These are phyloP conservation scores for Zingel zingel DNA, from an alignment of 2,113 vertebrate genomes.

Conservation along the genomic window DNA sequence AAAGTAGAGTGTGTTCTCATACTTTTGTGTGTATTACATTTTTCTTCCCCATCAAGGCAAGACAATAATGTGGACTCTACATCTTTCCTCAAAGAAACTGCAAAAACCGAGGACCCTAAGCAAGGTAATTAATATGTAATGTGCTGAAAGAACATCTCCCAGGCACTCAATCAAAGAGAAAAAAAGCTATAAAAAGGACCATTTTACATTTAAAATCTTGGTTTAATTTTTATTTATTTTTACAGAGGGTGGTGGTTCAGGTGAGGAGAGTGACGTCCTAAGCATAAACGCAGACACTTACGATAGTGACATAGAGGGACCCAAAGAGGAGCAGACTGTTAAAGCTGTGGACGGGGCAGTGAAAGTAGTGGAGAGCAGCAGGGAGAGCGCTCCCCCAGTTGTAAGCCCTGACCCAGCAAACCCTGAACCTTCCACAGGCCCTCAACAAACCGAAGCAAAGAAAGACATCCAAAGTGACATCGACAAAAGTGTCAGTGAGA, in stretches of 20 bases:
- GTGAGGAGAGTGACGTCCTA: constrained; percentile 95
- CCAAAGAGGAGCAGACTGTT: constrained; percentile 86
- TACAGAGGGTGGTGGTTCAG: constrained; percentile 85
- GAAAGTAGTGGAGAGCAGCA: constrained; percentile 25
- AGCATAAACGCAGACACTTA: constrained; percentile 97
- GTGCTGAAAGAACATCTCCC: neutral
- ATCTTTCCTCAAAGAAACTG: constrained; percentile 87
- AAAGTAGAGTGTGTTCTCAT: neutral
- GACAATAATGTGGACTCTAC: constrained; percentile 91
- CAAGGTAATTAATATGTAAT: constrained; percentile 84
- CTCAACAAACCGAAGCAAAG: constrained; percentile 80
- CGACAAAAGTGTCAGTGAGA: constrained; percentile 96
- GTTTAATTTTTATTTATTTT: neutral
- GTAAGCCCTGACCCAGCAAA: constrained; percentile 78
- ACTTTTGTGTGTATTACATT: neutral
- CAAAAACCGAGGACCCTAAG: constrained; percentile 86
- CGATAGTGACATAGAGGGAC: constrained; percentile 96
- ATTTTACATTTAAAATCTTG: neutral
- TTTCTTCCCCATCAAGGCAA: constrained; percentile 81
- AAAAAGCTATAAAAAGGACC: neutral
- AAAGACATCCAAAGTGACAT: constrained; percentile 95
- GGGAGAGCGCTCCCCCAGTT: constrained; percentile 49
- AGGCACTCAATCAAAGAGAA: constrained; percentile 19
- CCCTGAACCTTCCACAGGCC: constrained; percentile 54
- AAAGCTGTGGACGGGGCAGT: constrained; percentile 38